These are phyloP conservation scores for Margarornis squamiger DNA, from an alignment of 2,797 vertebrate genomes.

Conservation along the genomic window DNA sequence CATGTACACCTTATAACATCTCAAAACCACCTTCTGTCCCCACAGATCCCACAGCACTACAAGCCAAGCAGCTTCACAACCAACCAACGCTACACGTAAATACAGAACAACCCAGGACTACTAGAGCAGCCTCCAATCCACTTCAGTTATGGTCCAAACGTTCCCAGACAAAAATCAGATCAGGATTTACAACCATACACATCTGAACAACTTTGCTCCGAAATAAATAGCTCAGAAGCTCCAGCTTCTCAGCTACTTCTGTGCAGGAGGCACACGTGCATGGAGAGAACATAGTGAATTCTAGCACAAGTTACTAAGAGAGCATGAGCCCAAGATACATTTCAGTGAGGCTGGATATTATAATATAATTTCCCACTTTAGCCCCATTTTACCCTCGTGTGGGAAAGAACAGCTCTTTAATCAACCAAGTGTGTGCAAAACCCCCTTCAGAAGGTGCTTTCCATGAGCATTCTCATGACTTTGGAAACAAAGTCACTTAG, in stretches of 20 bases:
- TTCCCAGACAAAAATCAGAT: not conserved
- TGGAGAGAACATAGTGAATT: not conserved
- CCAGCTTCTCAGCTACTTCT: not conserved
- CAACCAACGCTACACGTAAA: not conserved
- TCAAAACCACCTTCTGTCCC: not conserved
- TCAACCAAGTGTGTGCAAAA: not conserved
- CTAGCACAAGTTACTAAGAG: not conserved
- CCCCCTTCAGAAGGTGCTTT: not conserved
- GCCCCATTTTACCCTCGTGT: not conserved
- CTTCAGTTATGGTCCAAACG: not conserved
- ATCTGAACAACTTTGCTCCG: not conserved
- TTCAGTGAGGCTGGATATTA: not conserved
- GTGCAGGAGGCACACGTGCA: not conserved
- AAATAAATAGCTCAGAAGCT: not conserved
- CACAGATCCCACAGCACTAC: not conserved
- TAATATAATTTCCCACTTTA: not conserved
- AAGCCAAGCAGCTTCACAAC: not conserved
- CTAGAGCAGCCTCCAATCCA: not conserved
- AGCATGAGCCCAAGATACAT: not conserved
- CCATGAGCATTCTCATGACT: not conserved
- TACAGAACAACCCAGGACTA: not conserved
- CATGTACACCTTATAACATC: not conserved
- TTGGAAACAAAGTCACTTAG: not conserved
- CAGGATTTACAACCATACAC: not conserved
- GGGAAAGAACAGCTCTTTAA: not conserved